Conservation (phyloP, 2,113 vertebrate genomes). For the Meles meles region DNA sequence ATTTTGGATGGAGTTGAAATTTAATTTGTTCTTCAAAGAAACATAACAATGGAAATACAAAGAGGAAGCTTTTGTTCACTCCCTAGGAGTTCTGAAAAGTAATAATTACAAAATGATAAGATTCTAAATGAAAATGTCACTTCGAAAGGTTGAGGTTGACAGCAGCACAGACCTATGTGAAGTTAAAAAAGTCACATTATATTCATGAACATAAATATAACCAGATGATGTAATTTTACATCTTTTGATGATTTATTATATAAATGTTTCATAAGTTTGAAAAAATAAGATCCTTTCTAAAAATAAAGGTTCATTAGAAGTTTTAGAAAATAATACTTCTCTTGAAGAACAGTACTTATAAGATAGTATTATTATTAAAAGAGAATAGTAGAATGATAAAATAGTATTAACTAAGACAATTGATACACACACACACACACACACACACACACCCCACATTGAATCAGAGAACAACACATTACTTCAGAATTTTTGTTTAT, state of each 20-base stretch:
- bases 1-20: conserved; percentile 82
- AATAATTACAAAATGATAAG: conserved; percentile 88
- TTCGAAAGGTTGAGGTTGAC: conserved; percentile 85
- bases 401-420: conserved; percentile 65
- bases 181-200: conserved; percentile 80
- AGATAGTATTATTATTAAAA: conserved; percentile 40
- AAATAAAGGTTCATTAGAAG: conserved; percentile 40
- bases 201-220: conserved; percentile 80
- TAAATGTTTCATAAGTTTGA: conserved; percentile 80
- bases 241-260: conserved; percentile 80
- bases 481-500: conserved; percentile 27
- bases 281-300: conserved; percentile 78
- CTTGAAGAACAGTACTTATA: conserved; percentile 61
- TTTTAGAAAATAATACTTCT: conserved; percentile 49
- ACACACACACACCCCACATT: not conserved
- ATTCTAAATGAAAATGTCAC: conserved; percentile 86
- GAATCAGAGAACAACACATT: conserved; percentile 50
- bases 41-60: conserved; percentile 81
- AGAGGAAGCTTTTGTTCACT: conserved; percentile 83
- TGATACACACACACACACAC: conserved; percentile 33
- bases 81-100: conserved; percentile 84
- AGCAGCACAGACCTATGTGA: conserved; percentile 74
- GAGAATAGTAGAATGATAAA: conserved; percentile 75
- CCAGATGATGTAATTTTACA: conserved; percentile 81
- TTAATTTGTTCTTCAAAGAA: conserved; percentile 87